These are phyloP conservation scores for Lucilia sericata DNA, from an alignment of 1,140 invertebrate species.

Conservation along the genomic window DNA sequence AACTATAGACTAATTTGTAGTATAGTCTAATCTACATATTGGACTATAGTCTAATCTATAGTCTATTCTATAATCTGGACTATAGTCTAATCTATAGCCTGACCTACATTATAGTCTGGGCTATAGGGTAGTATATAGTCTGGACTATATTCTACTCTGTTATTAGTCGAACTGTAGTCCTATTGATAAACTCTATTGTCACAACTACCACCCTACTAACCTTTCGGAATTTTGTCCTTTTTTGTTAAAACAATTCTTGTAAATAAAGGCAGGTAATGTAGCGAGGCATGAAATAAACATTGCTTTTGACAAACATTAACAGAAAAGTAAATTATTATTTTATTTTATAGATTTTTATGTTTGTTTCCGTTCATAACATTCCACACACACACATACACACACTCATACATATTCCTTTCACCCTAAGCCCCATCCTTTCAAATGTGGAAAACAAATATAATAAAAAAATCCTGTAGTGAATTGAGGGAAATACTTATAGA, in stretches of 20 bases:
- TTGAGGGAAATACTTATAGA: not conserved
- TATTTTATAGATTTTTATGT: not conserved
- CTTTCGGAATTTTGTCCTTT: not conserved
- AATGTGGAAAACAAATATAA: not conserved
- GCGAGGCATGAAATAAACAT: conserved; percentile 16
- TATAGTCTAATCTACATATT: too few species aligned
- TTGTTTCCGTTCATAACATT: not conserved
- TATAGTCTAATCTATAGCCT: too few species aligned
- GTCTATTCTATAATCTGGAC: too few species aligned
- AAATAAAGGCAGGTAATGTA: conserved; percentile 1
- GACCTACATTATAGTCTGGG: too few species aligned
- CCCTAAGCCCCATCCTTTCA: not conserved
- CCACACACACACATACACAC: not conserved
- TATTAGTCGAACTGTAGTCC: too few species aligned
- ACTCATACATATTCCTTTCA: not conserved
- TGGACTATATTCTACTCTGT: too few species aligned
- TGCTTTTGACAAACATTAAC: conserved; percentile 17
- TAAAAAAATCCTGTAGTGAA: not conserved
- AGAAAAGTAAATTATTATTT: conserved; percentile 12
- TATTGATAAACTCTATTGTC: too few species aligned
- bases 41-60: too few species aligned
- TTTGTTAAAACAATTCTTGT: not conserved
- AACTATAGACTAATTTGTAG: too few species aligned
- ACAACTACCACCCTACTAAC: too few species aligned
- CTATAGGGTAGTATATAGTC: too few species aligned